Evolutionary conservation across 2,113 vertebrate species (phyloP), one percentile per base, ranked within the genome.

Genomic region (Delphinapterus leucas): DNA sequence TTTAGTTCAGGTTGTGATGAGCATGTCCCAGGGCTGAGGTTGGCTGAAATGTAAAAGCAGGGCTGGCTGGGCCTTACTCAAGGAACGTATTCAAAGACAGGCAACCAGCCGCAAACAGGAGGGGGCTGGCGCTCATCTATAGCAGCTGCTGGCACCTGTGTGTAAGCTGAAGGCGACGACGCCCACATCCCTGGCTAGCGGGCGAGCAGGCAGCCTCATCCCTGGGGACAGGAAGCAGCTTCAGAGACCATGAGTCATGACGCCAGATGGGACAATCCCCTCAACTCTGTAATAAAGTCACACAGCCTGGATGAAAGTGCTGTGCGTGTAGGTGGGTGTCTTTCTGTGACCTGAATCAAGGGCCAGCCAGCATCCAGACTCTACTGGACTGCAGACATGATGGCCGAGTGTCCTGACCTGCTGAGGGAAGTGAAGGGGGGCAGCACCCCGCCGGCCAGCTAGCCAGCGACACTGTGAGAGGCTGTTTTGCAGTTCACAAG

Each of bases 381-480:
- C 13, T 20, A 1, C 3, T 0, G 14, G 17, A 47, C 41, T 7
- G 2, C 2, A 65, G n/a, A 65, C 49, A 36, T 1, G 74, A 63
- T 2, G 3, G 58, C 71, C 23, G 4, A 81, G 58, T 3, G 2
- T 38, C 44, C 80, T 65, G 88, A 63, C 58, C 47, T 38, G 5
- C 76, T 2, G 2, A 17, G 33, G 21, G 28, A 41, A 0, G 13
- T 7, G 2, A 0, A 74, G 20, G 31, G 31, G 1, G 5, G 21
- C 38, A 60, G 73, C 6, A 0, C 55, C 17, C 5, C 23, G 33
- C 21, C 31, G 0, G 58, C 44, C 31, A 4, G 13, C 21, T 5
- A 17, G 33, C 0, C 0, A 26, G 13, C 2, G 20, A 25, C 9
- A 0, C 4, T 38, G 11, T 0, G 25, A 53, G 36, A 60, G 20